Evolutionary conservation across 2,888 invertebrate species (phyloP).

Genomic region (Phortica okadai): DNA sequence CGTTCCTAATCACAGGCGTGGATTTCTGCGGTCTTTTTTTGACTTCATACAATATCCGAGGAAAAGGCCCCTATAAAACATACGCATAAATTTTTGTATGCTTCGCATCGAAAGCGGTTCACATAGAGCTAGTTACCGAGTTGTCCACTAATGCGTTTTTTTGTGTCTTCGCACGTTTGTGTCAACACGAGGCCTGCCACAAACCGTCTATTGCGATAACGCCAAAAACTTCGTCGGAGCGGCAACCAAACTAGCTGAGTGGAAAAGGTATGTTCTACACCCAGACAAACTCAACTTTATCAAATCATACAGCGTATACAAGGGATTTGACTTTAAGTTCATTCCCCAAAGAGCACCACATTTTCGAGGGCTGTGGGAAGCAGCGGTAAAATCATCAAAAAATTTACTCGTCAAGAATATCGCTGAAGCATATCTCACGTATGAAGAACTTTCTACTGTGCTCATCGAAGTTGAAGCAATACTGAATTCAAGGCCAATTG

Average conservation of each 20-base stretch:
- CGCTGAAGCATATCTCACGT: background rate
- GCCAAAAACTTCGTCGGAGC: too few species aligned
- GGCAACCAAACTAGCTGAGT: too few species aligned
- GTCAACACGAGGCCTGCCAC: background rate
- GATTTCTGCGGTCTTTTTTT: background rate
- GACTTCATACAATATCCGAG: too few species aligned
- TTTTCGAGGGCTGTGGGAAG: background rate
- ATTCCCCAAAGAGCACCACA: background rate
- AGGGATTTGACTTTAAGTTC: too few species aligned
- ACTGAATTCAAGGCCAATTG: too few species aligned
- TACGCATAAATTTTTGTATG: background rate
- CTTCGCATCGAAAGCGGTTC: constrained; percentile 6
- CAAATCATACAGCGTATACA: too few species aligned
- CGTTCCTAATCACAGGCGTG: background rate
- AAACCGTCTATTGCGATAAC: too few species aligned
- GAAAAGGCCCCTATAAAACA: too few species aligned
- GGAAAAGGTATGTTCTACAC: too few species aligned
- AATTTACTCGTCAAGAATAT: background rate
- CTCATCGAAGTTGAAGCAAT: too few species aligned
- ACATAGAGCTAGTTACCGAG: background rate
- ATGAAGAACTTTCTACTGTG: too few species aligned
- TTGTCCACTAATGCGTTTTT: background rate
- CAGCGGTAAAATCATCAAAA: background rate
- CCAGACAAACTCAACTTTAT: too few species aligned
- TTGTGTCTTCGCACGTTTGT: background rate